Conservation (phyloP, 2,797 vertebrate species). For the Tauraco hartlaubi region DNA sequence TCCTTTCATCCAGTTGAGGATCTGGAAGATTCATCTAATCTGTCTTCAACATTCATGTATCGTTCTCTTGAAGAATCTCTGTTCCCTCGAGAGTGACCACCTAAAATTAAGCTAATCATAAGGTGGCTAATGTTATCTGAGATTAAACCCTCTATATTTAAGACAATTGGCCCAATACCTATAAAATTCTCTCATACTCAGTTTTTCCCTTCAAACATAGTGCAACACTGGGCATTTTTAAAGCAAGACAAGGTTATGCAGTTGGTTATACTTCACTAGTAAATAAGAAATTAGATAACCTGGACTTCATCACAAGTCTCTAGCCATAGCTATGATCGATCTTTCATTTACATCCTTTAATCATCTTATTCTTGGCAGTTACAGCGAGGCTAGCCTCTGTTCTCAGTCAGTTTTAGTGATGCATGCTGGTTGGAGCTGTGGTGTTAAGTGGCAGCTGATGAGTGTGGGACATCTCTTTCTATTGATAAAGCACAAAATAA, state of each 20-base stretch:
- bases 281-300: background rate
- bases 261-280: background rate
- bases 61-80: background rate
- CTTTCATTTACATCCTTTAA: background rate
- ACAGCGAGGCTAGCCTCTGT: background rate
- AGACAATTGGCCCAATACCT: background rate
- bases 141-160: background rate
- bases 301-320: background rate
- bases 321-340: background rate
- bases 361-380: background rate
- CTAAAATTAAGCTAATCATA: background rate
- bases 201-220: background rate
- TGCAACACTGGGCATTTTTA: background rate
- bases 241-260: background rate
- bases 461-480: background rate
- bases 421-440: background rate
- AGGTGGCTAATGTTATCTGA: background rate
- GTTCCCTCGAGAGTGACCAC: background rate
- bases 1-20: background rate
- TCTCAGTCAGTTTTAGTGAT: background rate
- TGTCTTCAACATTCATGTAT: background rate
- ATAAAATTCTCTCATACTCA: background rate
- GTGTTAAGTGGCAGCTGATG: background rate
- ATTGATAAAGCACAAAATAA: background rate
- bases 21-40: background rate